Evolutionary conservation across 1,140 invertebrate species (phyloP).

Genomic region (Maniola jurtina): DNA sequence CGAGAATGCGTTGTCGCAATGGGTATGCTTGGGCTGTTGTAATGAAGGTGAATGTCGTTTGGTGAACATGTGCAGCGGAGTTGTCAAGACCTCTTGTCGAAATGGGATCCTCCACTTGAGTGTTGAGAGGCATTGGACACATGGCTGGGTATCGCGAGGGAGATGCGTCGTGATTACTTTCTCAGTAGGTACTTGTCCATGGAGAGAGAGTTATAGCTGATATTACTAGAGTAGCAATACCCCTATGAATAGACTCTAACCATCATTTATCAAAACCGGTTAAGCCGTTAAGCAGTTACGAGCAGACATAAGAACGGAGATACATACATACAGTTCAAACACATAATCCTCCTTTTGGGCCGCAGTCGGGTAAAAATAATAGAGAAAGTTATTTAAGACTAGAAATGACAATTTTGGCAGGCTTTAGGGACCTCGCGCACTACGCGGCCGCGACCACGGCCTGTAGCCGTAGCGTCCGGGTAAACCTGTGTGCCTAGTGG

Average conservation of each 20-base stretch:
- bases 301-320: no score
- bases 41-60: conserved; percentile 4
- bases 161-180: not conserved
- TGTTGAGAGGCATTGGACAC: conserved; percentile 9
- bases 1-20: not conserved
- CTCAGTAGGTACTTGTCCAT: not conserved
- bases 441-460: no score
- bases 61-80: conserved; percentile 8
- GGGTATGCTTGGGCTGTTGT: not conserved
- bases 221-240: not conserved
- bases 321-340: no score
- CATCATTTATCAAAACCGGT: no score
- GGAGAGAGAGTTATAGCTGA: not conserved
- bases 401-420: not conserved
- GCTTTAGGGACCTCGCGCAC: no score
- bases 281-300: no score
- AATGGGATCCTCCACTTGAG: conserved; percentile 10
- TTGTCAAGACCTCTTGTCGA: conserved; percentile 10
- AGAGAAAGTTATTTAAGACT: not conserved
- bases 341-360: no score
- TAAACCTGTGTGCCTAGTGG: no score
- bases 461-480: no score
- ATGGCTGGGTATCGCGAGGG: not conserved
- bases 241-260: no score
- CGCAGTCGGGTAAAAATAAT: no score